These are phyloP conservation scores for Euglossa dilemma DNA, from an alignment of 1,140 invertebrate species.

Conservation along the genomic window DNA sequence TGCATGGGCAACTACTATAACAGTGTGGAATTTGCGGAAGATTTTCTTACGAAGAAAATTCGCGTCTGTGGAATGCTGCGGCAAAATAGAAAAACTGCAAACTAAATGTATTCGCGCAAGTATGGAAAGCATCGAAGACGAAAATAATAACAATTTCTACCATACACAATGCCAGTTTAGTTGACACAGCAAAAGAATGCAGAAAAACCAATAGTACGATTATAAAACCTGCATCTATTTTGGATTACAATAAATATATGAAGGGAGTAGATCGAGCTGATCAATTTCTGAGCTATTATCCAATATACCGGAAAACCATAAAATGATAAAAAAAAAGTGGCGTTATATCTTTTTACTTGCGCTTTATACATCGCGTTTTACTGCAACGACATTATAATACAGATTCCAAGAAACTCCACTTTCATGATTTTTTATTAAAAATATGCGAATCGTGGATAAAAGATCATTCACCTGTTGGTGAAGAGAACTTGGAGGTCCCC, in stretches of 20 bases:
- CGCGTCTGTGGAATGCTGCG: background rate
- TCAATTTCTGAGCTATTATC: slow-evolving; percentile 40
- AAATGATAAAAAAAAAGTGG: slow-evolving; percentile 46
- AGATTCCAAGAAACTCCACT: slow-evolving; percentile 23
- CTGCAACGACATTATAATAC: slow-evolving; percentile 29
- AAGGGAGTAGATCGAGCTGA: slow-evolving; percentile 49
- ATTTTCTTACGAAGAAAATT: too few relatives aligned
- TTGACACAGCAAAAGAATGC: slow-evolving; percentile 32
- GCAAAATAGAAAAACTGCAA: slow-evolving; percentile 17
- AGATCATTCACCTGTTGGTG: too few relatives aligned
- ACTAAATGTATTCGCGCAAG: slow-evolving; percentile 33
- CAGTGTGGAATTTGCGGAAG: too few relatives aligned
- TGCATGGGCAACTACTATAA: too few relatives aligned
- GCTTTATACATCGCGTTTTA: slow-evolving; percentile 38
- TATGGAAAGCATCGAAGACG: slow-evolving; percentile 18
- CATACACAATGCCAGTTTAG: too few relatives aligned
- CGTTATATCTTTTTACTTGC: slow-evolving; percentile 34
- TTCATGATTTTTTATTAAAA: slow-evolving; percentile 46
- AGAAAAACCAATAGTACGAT: slow-evolving; percentile 41
- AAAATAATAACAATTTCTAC: slow-evolving; percentile 45
- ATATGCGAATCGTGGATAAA: slow-evolving; percentile 34
- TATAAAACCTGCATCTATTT: slow-evolving; percentile 38
- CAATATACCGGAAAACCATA: slow-evolving; percentile 38
- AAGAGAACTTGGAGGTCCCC: too few relatives aligned
- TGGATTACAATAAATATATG: slow-evolving; percentile 54